A percentile compares a stretch with the other conserved stretches of the same genome.
These are phyloP conservation scores for Pollenia angustigena DNA, from an alignment of 2,888 invertebrate genomes.

Conservation along the genomic window DNA sequence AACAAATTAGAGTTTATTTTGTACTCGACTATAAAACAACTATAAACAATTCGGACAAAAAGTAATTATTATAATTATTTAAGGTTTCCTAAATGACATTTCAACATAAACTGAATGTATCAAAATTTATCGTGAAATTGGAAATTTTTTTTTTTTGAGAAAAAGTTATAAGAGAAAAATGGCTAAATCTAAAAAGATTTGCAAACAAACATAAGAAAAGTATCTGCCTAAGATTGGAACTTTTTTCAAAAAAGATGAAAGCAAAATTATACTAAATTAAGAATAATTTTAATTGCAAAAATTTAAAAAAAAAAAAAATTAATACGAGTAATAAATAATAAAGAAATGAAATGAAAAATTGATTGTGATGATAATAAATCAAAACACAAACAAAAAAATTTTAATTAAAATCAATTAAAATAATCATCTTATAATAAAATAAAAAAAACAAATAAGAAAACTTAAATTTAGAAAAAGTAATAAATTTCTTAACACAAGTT, in stretches of 20 bases:
- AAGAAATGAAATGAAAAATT: not conserved
- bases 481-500: slow-evolving; percentile 78
- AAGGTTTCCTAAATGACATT: slow-evolving; percentile 22
- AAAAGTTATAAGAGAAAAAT: not conserved
- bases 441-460: slow-evolving; percentile 34
- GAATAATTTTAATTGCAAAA: slow-evolving; percentile 22
- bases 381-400: slow-evolving; percentile 31
- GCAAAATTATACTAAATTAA: slow-evolving; percentile 16
- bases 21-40: slow-evolving; percentile 13
- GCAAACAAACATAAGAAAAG: not conserved
- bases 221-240: slow-evolving; percentile 8
- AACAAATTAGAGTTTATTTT: slow-evolving; percentile 45
- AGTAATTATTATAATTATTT: not conserved
- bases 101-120: slow-evolving; percentile 30
- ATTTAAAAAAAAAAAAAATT: not conserved
- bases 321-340: slow-evolving; percentile 3
- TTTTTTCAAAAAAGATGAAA: slow-evolving; percentile 30
- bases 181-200: not conserved
- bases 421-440: slow-evolving; percentile 31
- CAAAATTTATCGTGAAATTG: slow-evolving; percentile 33
- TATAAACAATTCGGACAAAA: not conserved
- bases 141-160: not conserved
- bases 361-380: slow-evolving; percentile 54
- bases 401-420: slow-evolving; percentile 43
- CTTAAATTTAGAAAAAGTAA: slow-evolving; percentile 19